phyloP scores from a whole-genome alignment of 2,113 vertebrate species.

The Ictalurus punctatus region DNA sequence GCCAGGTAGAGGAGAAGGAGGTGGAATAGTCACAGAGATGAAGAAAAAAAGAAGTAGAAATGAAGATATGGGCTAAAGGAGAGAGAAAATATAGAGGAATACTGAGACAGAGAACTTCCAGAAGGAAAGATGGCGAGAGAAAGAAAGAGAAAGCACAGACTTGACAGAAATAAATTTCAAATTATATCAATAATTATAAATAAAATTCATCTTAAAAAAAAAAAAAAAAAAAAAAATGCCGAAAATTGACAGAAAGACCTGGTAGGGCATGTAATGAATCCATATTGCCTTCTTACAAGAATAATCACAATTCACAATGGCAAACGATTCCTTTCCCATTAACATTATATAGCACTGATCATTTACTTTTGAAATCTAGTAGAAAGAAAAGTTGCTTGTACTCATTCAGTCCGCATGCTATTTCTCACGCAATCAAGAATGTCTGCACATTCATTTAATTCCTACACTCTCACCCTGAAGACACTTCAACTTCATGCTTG shows the following conservation, averaged over 20 bases:
- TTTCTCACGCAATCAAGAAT: neutral
- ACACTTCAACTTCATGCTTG: neutral
- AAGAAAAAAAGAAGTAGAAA: neutral
- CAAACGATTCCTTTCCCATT: neutral
- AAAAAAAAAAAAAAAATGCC: neutral
- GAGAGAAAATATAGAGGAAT: neutral
- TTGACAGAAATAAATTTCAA: neutral
- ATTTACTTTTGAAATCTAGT: neutral
- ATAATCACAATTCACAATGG: neutral
- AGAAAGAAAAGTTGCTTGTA: neutral
- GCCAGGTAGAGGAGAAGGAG: neutral
- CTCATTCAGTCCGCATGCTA: neutral
- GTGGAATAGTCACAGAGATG: too few species aligned
- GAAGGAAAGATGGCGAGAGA: neutral
- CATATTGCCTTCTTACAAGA: neutral
- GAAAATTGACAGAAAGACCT: neutral
- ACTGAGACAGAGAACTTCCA: neutral
- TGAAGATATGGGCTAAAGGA: neutral
- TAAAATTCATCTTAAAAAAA: neutral
- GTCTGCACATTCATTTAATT: neutral
- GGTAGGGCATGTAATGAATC: neutral
- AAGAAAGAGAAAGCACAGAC: neutral
- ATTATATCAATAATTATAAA: neutral
- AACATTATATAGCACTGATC: neutral
- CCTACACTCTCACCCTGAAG: neutral